These are phyloP conservation scores for Pimephales promelas DNA, from an alignment of 2,113 vertebrate species.

Conservation along the genomic window DNA sequence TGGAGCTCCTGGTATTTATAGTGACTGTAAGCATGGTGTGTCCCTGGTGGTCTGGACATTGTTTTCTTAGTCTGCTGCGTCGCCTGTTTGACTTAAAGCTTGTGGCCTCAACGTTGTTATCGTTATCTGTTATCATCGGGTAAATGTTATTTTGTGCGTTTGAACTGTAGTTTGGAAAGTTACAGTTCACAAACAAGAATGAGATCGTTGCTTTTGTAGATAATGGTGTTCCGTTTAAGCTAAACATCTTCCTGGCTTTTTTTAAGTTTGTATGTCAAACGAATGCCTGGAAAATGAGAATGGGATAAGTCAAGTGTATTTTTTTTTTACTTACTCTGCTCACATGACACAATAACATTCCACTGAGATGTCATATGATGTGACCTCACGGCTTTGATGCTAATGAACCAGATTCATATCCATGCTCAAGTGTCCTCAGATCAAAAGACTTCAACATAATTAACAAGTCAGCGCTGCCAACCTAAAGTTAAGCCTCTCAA, in stretches of 20 bases:
- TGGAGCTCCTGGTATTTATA: slow-evolving; percentile 57
- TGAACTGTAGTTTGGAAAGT: slow-evolving; percentile 23
- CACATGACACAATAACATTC: slow-evolving; percentile 47
- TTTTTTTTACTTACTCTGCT: slow-evolving; percentile 32
- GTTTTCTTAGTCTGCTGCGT: slow-evolving; percentile 58
- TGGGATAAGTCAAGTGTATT: slow-evolving; percentile 22
- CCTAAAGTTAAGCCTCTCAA: neutral
- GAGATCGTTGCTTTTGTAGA: neutral
- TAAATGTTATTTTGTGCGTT: slow-evolving; percentile 64
- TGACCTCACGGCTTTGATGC: slow-evolving; percentile 51
- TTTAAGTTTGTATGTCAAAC: slow-evolving; percentile 15
- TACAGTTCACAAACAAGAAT: neutral
- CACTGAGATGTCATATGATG: slow-evolving; percentile 46
- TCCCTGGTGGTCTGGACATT: slow-evolving; percentile 64
- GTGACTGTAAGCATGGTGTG: slow-evolving; percentile 48
- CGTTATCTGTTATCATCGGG: slow-evolving; percentile 65
- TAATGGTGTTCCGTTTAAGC: slow-evolving; percentile 12
- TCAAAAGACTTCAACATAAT: neutral
- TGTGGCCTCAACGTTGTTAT: slow-evolving; percentile 62
- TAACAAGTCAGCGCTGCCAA: neutral
- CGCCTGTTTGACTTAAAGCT: slow-evolving; percentile 57
- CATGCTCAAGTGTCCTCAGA: slow-evolving; percentile 17
- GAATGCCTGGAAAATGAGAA: slow-evolving; percentile 47
- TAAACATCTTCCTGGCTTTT: slow-evolving; percentile 47
- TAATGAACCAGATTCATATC: slow-evolving; percentile 9